A percentile compares a stretch with the other conserved stretches of the same genome.
Evolutionary conservation across 2,888 invertebrate genomes (phyloP).

Genomic region (Cyaniris semiargus): DNA sequence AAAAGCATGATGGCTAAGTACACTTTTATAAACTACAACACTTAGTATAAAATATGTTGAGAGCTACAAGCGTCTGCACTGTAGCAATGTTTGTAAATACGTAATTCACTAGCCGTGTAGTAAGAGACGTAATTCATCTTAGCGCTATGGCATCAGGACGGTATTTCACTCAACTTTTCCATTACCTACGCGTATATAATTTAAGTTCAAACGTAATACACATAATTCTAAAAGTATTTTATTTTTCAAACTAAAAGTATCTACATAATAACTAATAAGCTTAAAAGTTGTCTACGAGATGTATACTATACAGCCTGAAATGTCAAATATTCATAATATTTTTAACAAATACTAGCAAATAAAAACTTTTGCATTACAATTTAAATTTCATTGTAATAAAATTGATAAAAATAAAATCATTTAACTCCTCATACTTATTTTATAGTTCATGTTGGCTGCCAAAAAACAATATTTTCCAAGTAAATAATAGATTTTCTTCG

Average conservation of each 20-base stretch:
- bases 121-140: conserved; percentile 32
- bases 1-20: conserved; percentile 8
- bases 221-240: too few species aligned
- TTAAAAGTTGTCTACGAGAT: too few species aligned
- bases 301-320: too few species aligned
- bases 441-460: neutral
- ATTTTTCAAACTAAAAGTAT: too few species aligned
- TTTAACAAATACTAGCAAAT: too few species aligned
- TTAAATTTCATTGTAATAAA: neutral
- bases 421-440: neutral
- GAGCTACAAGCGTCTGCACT: conserved; percentile 31
- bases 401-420: neutral
- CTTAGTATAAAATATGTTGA: conserved; percentile 31
- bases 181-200: neutral
- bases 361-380: too few species aligned
- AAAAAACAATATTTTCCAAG: neutral
- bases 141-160: conserved; percentile 12
- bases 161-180: neutral
- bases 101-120: conserved; percentile 30
- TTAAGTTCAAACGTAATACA: neutral
- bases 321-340: too few species aligned
- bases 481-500: neutral
- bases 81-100: conserved; percentile 32
- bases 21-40: conserved; percentile 29
- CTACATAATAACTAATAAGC: too few species aligned